Percentiles rank a stretch among this genome's conserved stretches.
These are phyloP conservation scores for Accipiter cooperii DNA, from an alignment of 2,113 vertebrate genomes.

Conservation along the genomic window DNA sequence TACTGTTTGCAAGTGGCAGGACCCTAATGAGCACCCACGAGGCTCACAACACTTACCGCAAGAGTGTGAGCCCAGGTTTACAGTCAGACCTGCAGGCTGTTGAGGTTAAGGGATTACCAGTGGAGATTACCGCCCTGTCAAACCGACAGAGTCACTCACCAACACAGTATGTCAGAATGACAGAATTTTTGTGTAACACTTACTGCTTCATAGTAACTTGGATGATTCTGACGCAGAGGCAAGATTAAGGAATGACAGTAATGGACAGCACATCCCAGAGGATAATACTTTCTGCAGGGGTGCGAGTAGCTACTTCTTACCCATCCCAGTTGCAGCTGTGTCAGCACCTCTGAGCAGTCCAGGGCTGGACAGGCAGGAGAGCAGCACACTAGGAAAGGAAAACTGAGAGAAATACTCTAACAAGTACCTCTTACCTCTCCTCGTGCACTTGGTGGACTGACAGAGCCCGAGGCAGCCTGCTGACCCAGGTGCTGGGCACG, in stretches of 20 bases:
- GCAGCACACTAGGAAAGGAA: neutral
- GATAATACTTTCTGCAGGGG: neutral
- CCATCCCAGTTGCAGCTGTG: neutral
- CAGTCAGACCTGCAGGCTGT: neutral
- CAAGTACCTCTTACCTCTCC: neutral
- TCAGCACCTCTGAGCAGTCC: neutral
- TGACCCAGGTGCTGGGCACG: neutral
- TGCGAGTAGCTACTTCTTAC: neutral
- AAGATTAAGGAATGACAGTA: no score
- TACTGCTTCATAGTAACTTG: neutral
- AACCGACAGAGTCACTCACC: neutral
- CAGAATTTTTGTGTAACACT: neutral
- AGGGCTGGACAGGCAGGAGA: neutral
- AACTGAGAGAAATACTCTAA: no score
- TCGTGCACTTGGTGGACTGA: no score
- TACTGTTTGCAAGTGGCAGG: neutral
- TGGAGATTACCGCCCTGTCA: neutral
- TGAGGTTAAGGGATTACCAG: neutral
- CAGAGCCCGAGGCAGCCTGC: neutral
- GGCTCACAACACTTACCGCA: no score
- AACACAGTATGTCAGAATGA: no score
- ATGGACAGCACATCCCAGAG: neutral
- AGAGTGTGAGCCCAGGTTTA: rapidly evolving
- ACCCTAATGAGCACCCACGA: neutral
- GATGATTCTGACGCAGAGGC: no score